A percentile compares a stretch with the other conserved stretches of the same genome.
These are phyloP conservation scores for Umimayanthus kanabou DNA, from an alignment of 92 coral and sea anemone species.

Conservation along the genomic window DNA sequence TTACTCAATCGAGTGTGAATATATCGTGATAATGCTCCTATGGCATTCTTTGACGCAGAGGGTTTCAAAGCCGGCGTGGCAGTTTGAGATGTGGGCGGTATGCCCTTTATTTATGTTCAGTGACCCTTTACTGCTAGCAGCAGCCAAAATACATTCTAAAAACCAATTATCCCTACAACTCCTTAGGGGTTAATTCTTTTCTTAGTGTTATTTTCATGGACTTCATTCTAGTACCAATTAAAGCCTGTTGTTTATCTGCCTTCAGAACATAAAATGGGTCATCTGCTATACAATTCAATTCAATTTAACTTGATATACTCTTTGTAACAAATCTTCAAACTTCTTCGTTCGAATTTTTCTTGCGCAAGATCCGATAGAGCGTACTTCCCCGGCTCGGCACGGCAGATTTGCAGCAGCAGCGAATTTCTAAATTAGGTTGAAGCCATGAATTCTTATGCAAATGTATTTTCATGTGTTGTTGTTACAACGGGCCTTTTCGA, in stretches of 20 bases:
- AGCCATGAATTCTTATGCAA: conserved; percentile 78
- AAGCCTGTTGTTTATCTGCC: conserved; percentile 85
- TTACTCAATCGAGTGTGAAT: conserved; percentile 18
- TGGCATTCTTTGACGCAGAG: conserved; percentile 23
- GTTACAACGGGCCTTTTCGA: conserved; percentile 25
- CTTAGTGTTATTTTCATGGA: conserved; percentile 81
- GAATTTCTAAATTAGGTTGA: conserved; percentile 33
- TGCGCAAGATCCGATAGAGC: conserved; percentile 24
- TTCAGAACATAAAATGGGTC: conserved; percentile 93
- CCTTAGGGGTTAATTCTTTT: conserved; percentile 84
- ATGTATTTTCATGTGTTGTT: conserved; percentile 55
- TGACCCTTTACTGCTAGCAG: conserved; percentile 50
- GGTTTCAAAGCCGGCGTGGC: conserved; percentile 38
- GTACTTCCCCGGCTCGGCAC: conserved; percentile 22
- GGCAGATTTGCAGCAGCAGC: conserved; percentile 24
- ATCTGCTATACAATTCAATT: conserved; percentile 82
- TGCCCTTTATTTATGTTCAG: conserved; percentile 50
- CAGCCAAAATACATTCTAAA: conserved; percentile 60
- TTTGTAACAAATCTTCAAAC: conserved; percentile 59
- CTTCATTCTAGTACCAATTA: conserved; percentile 89
- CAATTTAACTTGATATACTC: conserved; percentile 75
- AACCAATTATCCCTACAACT: conserved; percentile 74
- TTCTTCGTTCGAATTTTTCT: conserved; percentile 52
- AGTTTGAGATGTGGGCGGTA: conserved; percentile 26
- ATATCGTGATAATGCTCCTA: conserved; percentile 28